These are phyloP conservation scores for Salvator merianae DNA, from an alignment of 2,113 vertebrate genomes.

Conservation along the genomic window DNA sequence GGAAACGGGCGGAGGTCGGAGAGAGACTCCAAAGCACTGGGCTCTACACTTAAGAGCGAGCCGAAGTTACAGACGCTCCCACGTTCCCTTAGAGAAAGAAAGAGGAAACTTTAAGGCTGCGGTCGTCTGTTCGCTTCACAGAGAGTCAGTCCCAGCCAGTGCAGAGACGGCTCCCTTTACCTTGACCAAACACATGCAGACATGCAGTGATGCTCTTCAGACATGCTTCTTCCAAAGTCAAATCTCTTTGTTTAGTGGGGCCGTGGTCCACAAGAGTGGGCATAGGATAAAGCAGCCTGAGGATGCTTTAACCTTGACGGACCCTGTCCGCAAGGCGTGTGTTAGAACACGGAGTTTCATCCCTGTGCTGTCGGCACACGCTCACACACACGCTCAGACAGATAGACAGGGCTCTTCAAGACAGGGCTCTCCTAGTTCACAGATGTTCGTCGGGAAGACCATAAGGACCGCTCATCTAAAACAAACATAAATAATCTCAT, in stretches of 20 bases:
- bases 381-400: too few relatives aligned
- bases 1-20: not conserved
- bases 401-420: too few relatives aligned
- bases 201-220: not conserved
- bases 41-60: not conserved
- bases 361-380: too few relatives aligned
- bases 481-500: conserved; percentile 16
- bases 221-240: too few relatives aligned
- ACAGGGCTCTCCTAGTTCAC: not conserved
- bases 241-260: not conserved
- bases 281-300: not conserved
- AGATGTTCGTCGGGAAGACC: conserved; percentile 9
- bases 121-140: not conserved
- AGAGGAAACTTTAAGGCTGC: not conserved
- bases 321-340: not conserved
- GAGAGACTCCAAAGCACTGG: too few relatives aligned
- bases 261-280: not conserved
- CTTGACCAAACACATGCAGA: not conserved
- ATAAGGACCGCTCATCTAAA: conserved; percentile 6
- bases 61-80: not conserved
- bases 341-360: not conserved
- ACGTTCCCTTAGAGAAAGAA: not conserved
- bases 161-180: not conserved
- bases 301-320: not conserved
- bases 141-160: not conserved